These are phyloP conservation scores for Oncorhynchus mykiss DNA, from an alignment of 2,113 vertebrate genomes.

Conservation along the genomic window DNA sequence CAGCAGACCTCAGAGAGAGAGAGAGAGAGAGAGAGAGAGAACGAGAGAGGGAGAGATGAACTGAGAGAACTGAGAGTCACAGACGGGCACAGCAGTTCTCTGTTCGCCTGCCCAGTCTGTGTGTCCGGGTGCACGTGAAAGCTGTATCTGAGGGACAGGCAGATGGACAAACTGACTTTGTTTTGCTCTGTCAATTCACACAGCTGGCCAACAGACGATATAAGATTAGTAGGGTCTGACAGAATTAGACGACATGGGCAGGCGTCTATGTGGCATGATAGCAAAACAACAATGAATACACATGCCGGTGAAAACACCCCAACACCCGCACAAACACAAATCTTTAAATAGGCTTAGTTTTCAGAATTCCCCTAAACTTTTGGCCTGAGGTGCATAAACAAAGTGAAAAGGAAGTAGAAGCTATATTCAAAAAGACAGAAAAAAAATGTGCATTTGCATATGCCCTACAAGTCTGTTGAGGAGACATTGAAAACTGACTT, in stretches of 20 bases:
- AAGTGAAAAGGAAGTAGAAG: conserved; percentile 62
- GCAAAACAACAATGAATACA: conserved; percentile 60
- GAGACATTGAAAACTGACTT: neutral
- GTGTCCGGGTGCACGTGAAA: conserved; percentile 1
- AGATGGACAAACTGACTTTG: conserved; percentile 33
- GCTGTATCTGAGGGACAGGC: conserved; percentile 9
- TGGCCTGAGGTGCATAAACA: conserved; percentile 50
- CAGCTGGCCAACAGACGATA: conserved; percentile 52
- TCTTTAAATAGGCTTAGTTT: conserved; percentile 63
- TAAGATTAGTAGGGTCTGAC: conserved; percentile 50
- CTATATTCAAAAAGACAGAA: conserved; percentile 36
- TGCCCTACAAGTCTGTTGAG: conserved; percentile 29
- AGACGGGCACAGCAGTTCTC: conserved; percentile 3
- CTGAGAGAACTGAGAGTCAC: neutral
- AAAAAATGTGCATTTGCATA: conserved; percentile 60
- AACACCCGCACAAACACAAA: conserved; percentile 49
- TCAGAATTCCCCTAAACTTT: conserved; percentile 68
- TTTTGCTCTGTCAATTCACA: conserved; percentile 25
- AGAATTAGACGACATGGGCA: conserved; percentile 53
- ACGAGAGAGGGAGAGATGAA: neutral
- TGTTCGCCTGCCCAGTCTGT: conserved; percentile 7
- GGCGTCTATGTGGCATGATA: conserved; percentile 14
- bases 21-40: conserved; percentile 3
- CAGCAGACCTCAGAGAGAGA: neutral
- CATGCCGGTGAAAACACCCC: conserved; percentile 53